Evolutionary conservation across 2,113 vertebrate species (phyloP), one percentile per base, ranked within the genome.

Genomic region (Pollachius pollachius): DNA sequence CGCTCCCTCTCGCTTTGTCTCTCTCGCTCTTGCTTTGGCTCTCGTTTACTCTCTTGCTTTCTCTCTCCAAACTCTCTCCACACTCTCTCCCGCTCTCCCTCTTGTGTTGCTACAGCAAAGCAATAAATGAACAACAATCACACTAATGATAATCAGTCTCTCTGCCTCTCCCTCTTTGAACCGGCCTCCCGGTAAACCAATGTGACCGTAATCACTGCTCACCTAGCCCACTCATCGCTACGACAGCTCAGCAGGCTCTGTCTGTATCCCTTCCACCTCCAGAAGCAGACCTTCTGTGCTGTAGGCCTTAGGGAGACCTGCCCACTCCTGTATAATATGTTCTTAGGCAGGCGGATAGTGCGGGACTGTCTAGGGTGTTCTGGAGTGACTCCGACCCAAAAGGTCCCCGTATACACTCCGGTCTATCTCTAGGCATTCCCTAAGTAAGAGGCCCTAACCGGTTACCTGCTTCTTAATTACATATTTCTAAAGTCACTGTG

Each of bases 121-220:
- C 5, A 30, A 30, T 30, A 4, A 30, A 30, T 30, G 0, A 30
- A 30, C 30, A 30, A 30, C 30, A 30, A 3, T 30, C 3, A 6
- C 30, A 4, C 30, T 30, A 30, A 78, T 78, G 64, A 77, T 30
- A 30, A 30, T 30, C 30, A 30, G 3, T 30, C 3, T 6, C 30
- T 30, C 30, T 30, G 30, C 30, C 30, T 27, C 27, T 30, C 30
- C 5, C 30, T 30, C 30, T 30, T 30, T 30, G 30, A 30, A 30
- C 30, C 3, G 30, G 4, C 30, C 30, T 6, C 30, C 30, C 30
- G 71, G 80, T 87, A 80, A 81, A 82, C 30, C 86, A 88, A 86
- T 84, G 70, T 82, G 86, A 74, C 85, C 60, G 77, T 87, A 88
- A 90, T 88, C 85, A 87, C 76, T 25, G 71, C 75, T 73, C 57